Base-by-base conservation (phyloP, 92 coral and sea anemone species). In the Siderastrea radians region DNA sequence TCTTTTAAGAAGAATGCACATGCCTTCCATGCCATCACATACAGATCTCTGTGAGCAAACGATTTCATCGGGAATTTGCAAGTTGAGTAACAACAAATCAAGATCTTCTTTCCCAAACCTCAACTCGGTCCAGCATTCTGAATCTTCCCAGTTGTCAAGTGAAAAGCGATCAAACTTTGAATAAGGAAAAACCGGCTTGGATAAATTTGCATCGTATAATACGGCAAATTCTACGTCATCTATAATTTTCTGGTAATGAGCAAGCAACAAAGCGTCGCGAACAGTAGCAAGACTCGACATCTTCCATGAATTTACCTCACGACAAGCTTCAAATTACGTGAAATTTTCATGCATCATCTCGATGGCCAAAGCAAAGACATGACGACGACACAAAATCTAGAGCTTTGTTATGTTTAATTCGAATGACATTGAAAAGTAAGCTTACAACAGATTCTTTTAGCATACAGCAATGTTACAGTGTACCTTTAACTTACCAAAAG, bases 1-100 rank as follows among this genome's bases (percentile, higher is more conserved):
- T 17, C 88, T 58, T 84, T 9, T n/a, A n/a, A 84, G 74, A 14
- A 84, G 43, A 45, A 73, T 51, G 73, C 68, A 84, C 19, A 84
- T 64, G 74, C 15, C 81, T 50, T 73, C 81, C 68, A 72, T 71
- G n/a, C 79, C 79, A 70, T 59, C n/a, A 38, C 87, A 70, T 47
- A 83, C 80, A 54, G 87, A 49, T 67, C 68, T 14, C 49, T 83
- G 87, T 10, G 47, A 57, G 60, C 80, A 82, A n/a, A 54, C 70
- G n/a, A 84, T 84, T 74, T 59, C 58, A 49, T 84, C 81, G 4
- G 88, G 88, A 43, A 84, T 84, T 72, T 74, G 88, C 72, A 84
- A 63, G 2, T 54, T 68, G 49, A 17, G 38, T n/a, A 55, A 49
- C 44, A 38, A 84, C 46, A 62, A 55, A 47, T 84, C 80, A 16